Percentiles rank a stretch among this genome's conserved stretches.
phyloP scores from a whole-genome alignment of 2,113 vertebrate species.

The Puffinus mauretanicus region DNA sequence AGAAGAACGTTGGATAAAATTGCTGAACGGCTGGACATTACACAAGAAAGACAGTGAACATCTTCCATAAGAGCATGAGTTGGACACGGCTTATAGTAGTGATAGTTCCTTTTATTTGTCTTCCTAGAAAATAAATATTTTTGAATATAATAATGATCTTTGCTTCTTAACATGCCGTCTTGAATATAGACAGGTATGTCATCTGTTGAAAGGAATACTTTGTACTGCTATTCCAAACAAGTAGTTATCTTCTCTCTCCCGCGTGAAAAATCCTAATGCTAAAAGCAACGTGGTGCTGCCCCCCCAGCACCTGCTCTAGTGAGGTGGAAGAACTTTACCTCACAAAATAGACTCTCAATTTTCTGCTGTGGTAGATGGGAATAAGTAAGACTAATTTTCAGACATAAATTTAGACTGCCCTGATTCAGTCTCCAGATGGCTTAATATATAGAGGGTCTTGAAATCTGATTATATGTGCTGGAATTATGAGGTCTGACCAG shows the following conservation, averaged over 20 bases:
- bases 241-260: background rate
- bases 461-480: slow-evolving; percentile 26
- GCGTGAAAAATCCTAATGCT: background rate
- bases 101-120: background rate
- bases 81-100: background rate
- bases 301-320: background rate
- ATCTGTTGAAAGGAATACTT: background rate
- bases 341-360: background rate
- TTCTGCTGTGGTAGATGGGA: background rate
- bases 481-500: slow-evolving; percentile 13
- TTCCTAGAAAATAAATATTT: slow-evolving; percentile 11
- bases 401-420: slow-evolving; percentile 8
- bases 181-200: background rate
- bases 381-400: slow-evolving; percentile 49
- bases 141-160: background rate
- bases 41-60: background rate
- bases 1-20: background rate
- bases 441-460: slow-evolving; percentile 10
- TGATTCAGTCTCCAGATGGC: background rate
- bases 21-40: background rate
- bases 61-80: background rate
- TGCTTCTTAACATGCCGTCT: background rate
- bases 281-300: background rate
- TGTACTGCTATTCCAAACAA: background rate
- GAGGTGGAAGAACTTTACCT: background rate